These are phyloP conservation scores for Physocephala rufipes DNA, from an alignment of 2,888 invertebrate species.

Conservation along the genomic window DNA sequence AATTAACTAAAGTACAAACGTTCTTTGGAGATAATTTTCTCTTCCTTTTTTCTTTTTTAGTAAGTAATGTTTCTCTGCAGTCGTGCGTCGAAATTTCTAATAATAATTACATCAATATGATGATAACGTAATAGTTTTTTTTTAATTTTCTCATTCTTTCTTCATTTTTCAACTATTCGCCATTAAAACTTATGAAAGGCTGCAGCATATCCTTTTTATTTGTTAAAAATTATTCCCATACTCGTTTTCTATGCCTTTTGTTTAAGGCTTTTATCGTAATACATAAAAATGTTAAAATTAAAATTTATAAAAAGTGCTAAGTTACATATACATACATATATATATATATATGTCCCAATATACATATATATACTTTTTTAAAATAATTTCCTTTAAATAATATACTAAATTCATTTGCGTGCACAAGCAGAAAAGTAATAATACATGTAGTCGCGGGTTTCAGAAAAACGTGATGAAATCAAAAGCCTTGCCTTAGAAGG, in stretches of 20 bases:
- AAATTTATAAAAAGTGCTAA: conserved; percentile 9
- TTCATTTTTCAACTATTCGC: conserved; percentile 11
- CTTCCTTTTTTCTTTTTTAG: conserved; percentile 14
- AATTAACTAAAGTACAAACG: conserved; percentile 34
- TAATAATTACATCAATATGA: conserved; percentile 1
- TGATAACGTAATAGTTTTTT: conserved; percentile 9
- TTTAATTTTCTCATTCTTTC: conserved; percentile 8
- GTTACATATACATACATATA: not conserved
- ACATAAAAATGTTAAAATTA: conserved; percentile 12
- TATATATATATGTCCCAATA: conserved; percentile 10
- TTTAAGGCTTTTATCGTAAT: not conserved
- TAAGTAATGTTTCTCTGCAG: conserved; percentile 14
- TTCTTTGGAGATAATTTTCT: conserved; percentile 33
- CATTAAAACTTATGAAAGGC: conserved; percentile 8
- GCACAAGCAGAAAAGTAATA: not conserved
- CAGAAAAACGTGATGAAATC: conserved; percentile 24
- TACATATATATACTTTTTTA: too few relatives aligned
- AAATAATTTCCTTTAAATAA: conserved; percentile 19
- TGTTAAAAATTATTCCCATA: conserved; percentile 12
- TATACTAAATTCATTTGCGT: conserved; percentile 32
- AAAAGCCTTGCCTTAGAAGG: not conserved
- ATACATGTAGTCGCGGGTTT: not conserved
- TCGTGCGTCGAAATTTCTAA: not conserved
- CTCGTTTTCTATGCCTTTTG: not conserved
- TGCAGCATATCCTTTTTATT: conserved; percentile 18